These are phyloP conservation scores for Saimiri boliviensis DNA, from an alignment of 2,113 vertebrate species.

Conservation along the genomic window DNA sequence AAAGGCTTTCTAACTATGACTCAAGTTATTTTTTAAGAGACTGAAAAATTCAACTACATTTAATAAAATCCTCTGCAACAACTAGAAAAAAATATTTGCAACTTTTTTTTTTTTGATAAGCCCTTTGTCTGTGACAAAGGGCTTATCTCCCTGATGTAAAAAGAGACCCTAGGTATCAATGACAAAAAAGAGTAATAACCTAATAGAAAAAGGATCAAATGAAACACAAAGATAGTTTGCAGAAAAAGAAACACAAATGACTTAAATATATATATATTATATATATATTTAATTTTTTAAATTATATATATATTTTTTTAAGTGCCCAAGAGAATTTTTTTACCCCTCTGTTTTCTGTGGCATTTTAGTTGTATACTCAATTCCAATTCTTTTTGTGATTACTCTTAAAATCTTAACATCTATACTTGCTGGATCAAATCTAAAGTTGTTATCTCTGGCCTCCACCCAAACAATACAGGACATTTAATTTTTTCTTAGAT, in stretches of 20 bases:
- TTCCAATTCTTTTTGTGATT: background rate
- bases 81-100: background rate
- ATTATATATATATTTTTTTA: too few relatives aligned
- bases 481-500: background rate
- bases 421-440: background rate
- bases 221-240: background rate
- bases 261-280: background rate
- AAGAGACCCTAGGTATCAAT: background rate
- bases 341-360: background rate
- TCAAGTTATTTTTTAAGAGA: background rate
- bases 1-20: background rate
- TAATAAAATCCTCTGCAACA: background rate
- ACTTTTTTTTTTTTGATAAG: background rate
- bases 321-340: background rate
- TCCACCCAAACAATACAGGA: background rate
- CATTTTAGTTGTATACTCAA: background rate
- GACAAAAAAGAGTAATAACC: background rate
- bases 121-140: background rate
- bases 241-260: background rate
- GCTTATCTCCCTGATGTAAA: background rate
- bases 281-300: too few relatives aligned
- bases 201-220: background rate
- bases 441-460: background rate
- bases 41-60: background rate
- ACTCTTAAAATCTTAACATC: background rate